Evolutionary conservation across 2,888 invertebrate species (phyloP).

Genomic region (Charanyca ferruginea): DNA sequence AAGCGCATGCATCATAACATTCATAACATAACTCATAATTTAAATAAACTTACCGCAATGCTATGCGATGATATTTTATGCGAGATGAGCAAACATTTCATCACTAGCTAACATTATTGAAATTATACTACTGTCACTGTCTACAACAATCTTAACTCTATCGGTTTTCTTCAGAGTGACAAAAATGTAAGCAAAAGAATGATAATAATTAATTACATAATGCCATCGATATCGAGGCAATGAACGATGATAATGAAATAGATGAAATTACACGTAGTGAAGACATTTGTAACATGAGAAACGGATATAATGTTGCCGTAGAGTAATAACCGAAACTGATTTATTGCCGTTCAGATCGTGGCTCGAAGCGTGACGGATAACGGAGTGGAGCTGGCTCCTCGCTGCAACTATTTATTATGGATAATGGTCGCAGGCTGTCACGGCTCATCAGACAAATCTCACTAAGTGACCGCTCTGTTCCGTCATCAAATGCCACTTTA

Average conservation of each 20-base stretch:
- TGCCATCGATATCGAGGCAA: constrained; percentile 20
- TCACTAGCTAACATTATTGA: constrained; percentile 16
- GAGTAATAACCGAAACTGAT: constrained; percentile 72
- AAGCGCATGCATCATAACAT: constrained; percentile 63
- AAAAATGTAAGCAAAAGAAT: background rate
- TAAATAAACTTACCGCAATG: constrained; percentile 29
- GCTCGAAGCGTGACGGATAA: constrained; percentile 78
- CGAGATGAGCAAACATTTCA: constrained; percentile 27
- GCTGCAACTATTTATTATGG: constrained; percentile 80
- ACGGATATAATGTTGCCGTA: constrained; percentile 62
- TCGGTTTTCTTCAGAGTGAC: background rate
- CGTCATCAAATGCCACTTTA: constrained; percentile 61
- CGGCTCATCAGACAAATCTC: constrained; percentile 73
- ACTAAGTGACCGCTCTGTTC: constrained; percentile 69
- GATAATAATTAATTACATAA: constrained; percentile 23
- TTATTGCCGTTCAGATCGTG: constrained; percentile 68
- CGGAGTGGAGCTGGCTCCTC: constrained; percentile 70
- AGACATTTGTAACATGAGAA: constrained; percentile 59
- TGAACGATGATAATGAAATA: constrained; percentile 43
- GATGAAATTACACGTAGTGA: constrained; percentile 49
- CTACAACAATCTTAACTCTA: constrained; percentile 7
- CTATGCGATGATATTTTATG: constrained; percentile 23
- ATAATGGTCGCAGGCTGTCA: constrained; percentile 75
- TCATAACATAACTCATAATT: constrained; percentile 35
- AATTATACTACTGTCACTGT: constrained; percentile 9